Evolutionary conservation across 2,113 vertebrate genomes (phyloP), one percentile per base, ranked within the genome.

Genomic region (Micromys minutus): DNA sequence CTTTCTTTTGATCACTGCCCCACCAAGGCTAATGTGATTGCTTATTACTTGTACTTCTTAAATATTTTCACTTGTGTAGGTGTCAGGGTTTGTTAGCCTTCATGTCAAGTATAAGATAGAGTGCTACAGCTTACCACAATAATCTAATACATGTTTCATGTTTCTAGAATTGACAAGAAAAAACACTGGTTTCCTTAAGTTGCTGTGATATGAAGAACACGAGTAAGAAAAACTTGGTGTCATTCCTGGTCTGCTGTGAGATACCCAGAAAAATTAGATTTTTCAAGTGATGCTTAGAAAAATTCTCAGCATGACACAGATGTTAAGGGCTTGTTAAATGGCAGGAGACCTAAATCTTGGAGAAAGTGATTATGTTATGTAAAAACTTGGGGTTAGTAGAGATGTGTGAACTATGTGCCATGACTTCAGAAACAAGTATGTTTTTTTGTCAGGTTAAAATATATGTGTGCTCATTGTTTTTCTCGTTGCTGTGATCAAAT

Each of bases 121-220:
- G 52, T n/a, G 65, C 1, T 15, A 87, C 1, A 61, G 24, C 0
- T 85, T 85, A 26, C 0, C 17, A 50, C 1, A 4, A 10, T 2
- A 67, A 85, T 57, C 1, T n/a, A 42, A 74, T 45, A n/a, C 22
- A 47, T 24, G 10, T 69, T 75, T 93, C 0, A 42, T 50, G 3
- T 89, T 42, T 88, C 7, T 88, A 52, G 90, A 88, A 76, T 95
- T n/a, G 6, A 7, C 87, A 31, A 85, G 8, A n/a, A 22, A 22
- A 42, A 85, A 2, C 26, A 45, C 3, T 50, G 12, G 61, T 79
- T 90, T 95, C 19, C 55, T 90, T 63, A 26, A 65, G 11, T 45
- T 69, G n/a, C 16, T 79, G 19, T 85, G 13, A 42, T 11, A 24
- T 65, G 50, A 69, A 84, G 24, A 29, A 80, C 0, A 77, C 36